phyloP scores from a whole-genome alignment of 1,140 invertebrate genomes.

The Homalodisca vitripennis region DNA sequence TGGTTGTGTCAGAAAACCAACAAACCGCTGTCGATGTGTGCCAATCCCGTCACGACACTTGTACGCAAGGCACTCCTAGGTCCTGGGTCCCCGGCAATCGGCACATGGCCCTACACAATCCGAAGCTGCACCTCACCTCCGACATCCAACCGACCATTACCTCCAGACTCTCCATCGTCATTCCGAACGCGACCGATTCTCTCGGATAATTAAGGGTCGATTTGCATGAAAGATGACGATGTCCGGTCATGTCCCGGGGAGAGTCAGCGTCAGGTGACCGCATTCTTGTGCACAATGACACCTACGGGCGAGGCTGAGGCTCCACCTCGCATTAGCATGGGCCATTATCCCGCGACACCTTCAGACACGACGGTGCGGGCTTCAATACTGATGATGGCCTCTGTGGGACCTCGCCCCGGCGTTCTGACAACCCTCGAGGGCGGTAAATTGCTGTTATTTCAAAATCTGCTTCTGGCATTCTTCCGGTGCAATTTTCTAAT shows the following conservation, averaged over 20 bases:
- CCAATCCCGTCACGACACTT: too few species aligned
- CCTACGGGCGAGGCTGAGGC: conserved; percentile 1
- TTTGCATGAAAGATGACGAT: conserved; percentile 25
- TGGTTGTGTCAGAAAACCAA: too few species aligned
- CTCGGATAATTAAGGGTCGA: conserved; percentile 12
- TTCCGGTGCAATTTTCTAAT: background rate
- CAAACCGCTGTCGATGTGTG: too few species aligned
- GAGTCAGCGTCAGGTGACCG: conserved; percentile 10
- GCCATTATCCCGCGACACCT: background rate
- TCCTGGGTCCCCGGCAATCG: too few species aligned
- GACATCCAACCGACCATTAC: too few species aligned
- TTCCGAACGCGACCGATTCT: conserved; percentile 2
- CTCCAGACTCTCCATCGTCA: too few species aligned
- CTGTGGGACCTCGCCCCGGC: background rate
- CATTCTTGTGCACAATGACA: conserved; percentile 20
- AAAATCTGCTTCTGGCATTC: background rate
- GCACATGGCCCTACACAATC: too few species aligned
- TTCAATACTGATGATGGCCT: background rate
- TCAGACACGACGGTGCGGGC: background rate
- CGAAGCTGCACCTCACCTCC: too few species aligned
- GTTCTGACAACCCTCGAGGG: too few species aligned
- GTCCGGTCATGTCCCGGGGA: conserved; percentile 14
- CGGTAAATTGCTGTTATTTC: too few species aligned
- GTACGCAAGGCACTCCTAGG: too few species aligned
- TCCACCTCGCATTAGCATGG: conserved; percentile 18